A percentile compares a stretch with the other conserved stretches of the same genome.
Conservation (phyloP, 2,113 vertebrate species). For the Mirounga angustirostris region DNA sequence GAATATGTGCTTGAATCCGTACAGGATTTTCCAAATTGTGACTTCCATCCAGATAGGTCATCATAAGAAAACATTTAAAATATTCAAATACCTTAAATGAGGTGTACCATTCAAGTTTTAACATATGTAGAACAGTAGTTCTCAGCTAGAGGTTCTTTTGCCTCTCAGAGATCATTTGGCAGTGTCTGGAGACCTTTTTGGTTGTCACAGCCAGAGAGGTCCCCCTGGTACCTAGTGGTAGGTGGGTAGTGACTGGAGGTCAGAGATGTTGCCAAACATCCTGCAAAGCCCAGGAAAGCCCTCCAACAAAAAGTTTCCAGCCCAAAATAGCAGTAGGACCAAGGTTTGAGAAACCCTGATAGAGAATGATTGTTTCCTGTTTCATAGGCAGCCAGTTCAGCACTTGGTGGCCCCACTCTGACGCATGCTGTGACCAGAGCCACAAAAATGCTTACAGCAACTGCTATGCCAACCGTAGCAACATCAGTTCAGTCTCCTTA, state of each 20-base stretch:
- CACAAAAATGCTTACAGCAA: constrained; percentile 99
- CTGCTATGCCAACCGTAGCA: constrained; percentile 98
- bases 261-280: background rate
- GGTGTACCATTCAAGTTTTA: background rate
- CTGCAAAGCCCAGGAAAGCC: background rate
- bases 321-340: background rate
- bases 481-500: constrained; percentile 99
- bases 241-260: background rate
- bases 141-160: background rate
- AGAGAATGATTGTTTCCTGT: background rate
- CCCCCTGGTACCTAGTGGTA: background rate
- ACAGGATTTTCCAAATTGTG: background rate
- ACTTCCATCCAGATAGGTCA: background rate
- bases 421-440: constrained; percentile 99
- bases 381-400: constrained; percentile 96
- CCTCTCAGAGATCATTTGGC: background rate
- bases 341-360: background rate
- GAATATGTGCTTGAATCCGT: constrained; percentile 3
- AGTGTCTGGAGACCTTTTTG: background rate
- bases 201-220: background rate
- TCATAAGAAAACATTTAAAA: background rate
- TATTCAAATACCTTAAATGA: background rate
- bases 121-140: background rate
- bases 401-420: constrained; percentile 96
- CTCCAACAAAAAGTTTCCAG: background rate